These are phyloP conservation scores for Dryobates pubescens DNA, from an alignment of 2,797 vertebrate species.

Conservation along the genomic window DNA sequence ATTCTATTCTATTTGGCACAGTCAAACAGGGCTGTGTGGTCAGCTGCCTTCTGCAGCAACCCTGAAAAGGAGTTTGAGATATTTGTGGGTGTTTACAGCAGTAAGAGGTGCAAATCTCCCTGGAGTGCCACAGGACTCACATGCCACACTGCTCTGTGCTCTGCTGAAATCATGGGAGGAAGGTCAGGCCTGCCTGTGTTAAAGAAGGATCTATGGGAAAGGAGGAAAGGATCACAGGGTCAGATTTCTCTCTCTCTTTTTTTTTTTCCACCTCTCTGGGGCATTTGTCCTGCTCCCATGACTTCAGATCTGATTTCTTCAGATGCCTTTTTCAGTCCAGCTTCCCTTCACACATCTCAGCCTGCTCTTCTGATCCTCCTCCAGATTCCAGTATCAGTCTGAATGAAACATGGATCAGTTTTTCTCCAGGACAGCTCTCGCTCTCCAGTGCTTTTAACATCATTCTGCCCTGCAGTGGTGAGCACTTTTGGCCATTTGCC, in stretches of 20 bases:
- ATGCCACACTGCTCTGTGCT: neutral
- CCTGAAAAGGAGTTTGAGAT: neutral
- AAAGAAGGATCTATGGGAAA: slow-evolving; percentile 55
- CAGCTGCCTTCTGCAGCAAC: neutral
- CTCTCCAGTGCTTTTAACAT: neutral
- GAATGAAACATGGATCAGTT: neutral
- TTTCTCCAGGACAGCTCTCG: neutral
- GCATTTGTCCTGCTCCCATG: slow-evolving; percentile 54
- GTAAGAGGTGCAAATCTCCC: slow-evolving; percentile 2
- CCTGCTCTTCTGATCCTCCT: neutral
- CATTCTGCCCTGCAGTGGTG: neutral
- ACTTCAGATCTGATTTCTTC: slow-evolving; percentile 62
- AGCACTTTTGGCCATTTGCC: neutral
- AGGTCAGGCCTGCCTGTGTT: neutral
- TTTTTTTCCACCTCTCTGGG: slow-evolving; percentile 30
- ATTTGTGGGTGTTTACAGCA: neutral
- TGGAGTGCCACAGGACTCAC: neutral
- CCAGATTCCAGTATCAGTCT: neutral
- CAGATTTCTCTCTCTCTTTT: slow-evolving; percentile 26
- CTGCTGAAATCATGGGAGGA: slow-evolving; percentile 3
- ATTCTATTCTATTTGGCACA: neutral
- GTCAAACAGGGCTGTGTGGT: neutral
- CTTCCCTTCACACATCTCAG: slow-evolving; percentile 36
- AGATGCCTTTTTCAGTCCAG: slow-evolving; percentile 41
- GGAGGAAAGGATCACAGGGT: slow-evolving; percentile 46